A percentile compares a stretch with the other conserved stretches of the same genome.
phyloP scores from a whole-genome alignment of 1,140 invertebrate genomes.

The Heliothis virescens region DNA sequence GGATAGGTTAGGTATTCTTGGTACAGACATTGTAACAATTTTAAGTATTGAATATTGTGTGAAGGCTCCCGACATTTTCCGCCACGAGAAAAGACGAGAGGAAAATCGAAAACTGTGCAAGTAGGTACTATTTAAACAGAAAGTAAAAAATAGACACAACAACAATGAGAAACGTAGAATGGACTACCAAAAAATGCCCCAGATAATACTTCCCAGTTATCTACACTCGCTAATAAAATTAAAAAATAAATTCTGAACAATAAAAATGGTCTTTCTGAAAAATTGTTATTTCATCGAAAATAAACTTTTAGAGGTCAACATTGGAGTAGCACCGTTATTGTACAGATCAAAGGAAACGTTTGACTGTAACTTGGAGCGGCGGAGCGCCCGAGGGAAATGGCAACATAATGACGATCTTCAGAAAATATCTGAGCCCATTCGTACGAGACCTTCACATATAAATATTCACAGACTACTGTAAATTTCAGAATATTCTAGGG shows the following conservation, averaged over 20 bases:
- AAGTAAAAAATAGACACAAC: no score
- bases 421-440: constrained; percentile 27
- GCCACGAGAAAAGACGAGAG: no score
- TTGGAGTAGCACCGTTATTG: constrained; percentile 12
- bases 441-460: background rate
- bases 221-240: background rate
- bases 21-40: no score
- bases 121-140: no score
- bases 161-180: no score
- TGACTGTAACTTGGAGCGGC: constrained; percentile 21
- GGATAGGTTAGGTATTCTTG: no score
- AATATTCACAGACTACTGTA: background rate
- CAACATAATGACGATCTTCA: constrained; percentile 46
- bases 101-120: no score
- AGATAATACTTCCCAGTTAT: background rate
- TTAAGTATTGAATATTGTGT: no score
- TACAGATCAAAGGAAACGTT: constrained; percentile 46
- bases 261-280: background rate
- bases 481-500: background rate
- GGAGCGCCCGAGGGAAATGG: constrained; percentile 46
- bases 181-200: no score
- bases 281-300: background rate
- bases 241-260: background rate
- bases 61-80: no score
- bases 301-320: background rate